Conservation (phyloP, 2,888 invertebrate species). For the Metopia argyrocephala region DNA sequence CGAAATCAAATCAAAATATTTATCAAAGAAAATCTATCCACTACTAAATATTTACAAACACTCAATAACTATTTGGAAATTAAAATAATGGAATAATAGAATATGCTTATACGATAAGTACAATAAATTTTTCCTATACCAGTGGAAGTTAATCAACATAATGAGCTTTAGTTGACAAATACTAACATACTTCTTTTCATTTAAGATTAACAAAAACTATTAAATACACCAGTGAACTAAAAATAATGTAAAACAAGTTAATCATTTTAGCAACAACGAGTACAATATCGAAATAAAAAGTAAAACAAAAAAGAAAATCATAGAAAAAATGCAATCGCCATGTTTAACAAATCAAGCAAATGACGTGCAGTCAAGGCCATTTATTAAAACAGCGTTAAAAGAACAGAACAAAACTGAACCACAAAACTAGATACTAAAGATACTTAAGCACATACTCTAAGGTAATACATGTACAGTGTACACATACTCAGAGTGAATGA, state of each 20-base stretch:
- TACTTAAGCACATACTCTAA: slow-evolving; percentile 1
- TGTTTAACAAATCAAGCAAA: slow-evolving; percentile 38
- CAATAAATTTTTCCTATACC: too few species aligned
- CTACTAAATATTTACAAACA: too few species aligned
- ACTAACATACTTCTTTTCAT: background rate
- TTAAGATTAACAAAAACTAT: background rate
- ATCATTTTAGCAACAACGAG: background rate
- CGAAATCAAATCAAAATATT: too few species aligned
- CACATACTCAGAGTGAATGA: background rate
- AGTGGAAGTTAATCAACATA: too few species aligned
- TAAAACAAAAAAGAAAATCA: background rate
- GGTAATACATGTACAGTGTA: background rate
- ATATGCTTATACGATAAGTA: too few species aligned
- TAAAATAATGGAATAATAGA: too few species aligned
- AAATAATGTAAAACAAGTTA: background rate
- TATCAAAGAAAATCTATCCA: too few species aligned
- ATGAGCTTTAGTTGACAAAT: too few species aligned
- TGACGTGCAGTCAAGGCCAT: slow-evolving; percentile 50
- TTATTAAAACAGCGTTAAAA: slow-evolving; percentile 15
- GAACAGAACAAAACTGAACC: slow-evolving; percentile 20
- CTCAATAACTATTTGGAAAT: too few species aligned
- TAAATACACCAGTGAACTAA: background rate
- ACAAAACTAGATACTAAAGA: slow-evolving; percentile 42
- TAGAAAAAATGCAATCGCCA: slow-evolving; percentile 21
- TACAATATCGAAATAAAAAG: background rate